A percentile compares a stretch with the other conserved stretches of the same genome.
phyloP scores from a whole-genome alignment of 2,113 vertebrate species.

The Cromileptes altivelis region DNA sequence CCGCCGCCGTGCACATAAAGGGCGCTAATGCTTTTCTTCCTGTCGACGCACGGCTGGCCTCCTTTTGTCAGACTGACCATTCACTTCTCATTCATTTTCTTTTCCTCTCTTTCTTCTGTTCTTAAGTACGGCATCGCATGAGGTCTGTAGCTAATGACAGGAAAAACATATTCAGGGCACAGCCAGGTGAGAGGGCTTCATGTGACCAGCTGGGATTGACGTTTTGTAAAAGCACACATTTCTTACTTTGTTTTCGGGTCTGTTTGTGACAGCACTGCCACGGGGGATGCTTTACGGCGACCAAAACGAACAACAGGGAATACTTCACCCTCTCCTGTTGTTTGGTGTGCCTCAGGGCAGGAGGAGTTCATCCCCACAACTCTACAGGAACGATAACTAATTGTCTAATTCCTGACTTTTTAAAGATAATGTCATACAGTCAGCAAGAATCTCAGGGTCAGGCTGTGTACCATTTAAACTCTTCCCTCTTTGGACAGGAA shows the following conservation, averaged over 20 bases:
- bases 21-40: conserved; percentile 79
- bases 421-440: background rate
- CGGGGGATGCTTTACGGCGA: conserved; percentile 39
- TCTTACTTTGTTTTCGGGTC: conserved; percentile 56
- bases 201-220: conserved; percentile 47
- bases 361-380: conserved; percentile 21
- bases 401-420: conserved; percentile 6
- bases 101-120: conserved; percentile 56
- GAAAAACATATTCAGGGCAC: conserved; percentile 57
- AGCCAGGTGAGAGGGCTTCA: conserved; percentile 61
- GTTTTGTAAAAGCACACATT: conserved; percentile 62
- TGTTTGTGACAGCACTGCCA: conserved; percentile 59
- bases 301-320: conserved; percentile 43
- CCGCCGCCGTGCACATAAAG: conserved; percentile 75
- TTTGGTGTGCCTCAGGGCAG: conserved; percentile 76
- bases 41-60: conserved; percentile 69
- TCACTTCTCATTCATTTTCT: conserved; percentile 68
- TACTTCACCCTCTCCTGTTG: conserved; percentile 63
- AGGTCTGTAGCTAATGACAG: conserved; percentile 67
- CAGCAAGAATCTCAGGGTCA: background rate
- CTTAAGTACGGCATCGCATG: conserved; percentile 67
- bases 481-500: conserved; percentile 1
- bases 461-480: background rate
- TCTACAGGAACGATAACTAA: conserved; percentile 8
- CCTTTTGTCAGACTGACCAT: conserved; percentile 75